Conservation (phyloP, 2,113 vertebrate genomes). For the Cochlearius cochlearius region DNA sequence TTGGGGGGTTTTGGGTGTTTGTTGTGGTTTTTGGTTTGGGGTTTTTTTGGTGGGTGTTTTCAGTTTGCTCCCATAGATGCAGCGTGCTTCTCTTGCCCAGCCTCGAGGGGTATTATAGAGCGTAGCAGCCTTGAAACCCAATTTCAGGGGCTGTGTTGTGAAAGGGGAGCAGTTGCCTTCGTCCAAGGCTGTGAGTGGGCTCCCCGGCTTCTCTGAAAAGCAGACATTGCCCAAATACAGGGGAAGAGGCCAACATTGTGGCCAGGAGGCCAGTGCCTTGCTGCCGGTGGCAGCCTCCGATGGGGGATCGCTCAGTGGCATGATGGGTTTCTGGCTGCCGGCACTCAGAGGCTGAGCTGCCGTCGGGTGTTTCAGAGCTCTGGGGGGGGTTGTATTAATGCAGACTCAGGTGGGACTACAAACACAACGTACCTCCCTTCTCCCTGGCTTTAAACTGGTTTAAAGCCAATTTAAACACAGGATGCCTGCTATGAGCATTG, state of each 20-base stretch:
- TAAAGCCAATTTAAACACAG: neutral
- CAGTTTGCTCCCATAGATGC: accelerated
- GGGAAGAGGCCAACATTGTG: neutral
- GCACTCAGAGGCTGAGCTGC: neutral
- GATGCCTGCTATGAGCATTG: neutral
- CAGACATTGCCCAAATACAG: accelerated
- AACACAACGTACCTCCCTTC: neutral
- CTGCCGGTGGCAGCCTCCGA: accelerated
- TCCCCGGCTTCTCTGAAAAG: neutral
- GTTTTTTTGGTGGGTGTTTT: neutral
- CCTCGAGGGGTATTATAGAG: neutral
- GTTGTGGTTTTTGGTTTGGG: neutral
- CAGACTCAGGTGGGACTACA: neutral
- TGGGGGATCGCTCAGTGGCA: neutral
- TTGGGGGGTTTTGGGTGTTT: neutral
- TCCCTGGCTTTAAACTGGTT: neutral
- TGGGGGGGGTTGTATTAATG: neutral
- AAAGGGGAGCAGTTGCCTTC: neutral
- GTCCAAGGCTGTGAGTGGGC: neutral
- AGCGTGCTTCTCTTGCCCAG: accelerated
- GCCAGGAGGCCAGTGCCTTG: neutral
- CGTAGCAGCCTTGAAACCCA: accelerated
- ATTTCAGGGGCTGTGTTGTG: neutral
- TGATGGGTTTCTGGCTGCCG: neutral
- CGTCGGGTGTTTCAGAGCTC: neutral